phyloP scores from a whole-genome alignment of 2,888 invertebrate species.

The Syrphus vitripennis region DNA sequence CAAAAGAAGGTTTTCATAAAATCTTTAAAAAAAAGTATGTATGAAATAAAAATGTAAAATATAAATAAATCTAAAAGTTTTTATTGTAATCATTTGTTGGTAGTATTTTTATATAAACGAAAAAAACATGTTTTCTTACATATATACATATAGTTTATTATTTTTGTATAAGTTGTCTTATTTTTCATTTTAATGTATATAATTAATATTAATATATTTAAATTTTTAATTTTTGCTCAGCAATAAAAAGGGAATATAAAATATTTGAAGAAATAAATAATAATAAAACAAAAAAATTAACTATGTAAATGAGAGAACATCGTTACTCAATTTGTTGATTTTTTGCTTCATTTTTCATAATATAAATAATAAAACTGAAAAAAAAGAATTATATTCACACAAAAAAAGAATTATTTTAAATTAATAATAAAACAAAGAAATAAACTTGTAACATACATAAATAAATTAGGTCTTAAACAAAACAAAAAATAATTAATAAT shows the following conservation, averaged over 20 bases:
- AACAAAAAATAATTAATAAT: background rate
- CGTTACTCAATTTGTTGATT: background rate
- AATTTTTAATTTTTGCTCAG: constrained; percentile 31
- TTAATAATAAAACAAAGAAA: constrained; percentile 3
- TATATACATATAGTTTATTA: background rate
- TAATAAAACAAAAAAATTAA: background rate
- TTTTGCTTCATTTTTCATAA: background rate
- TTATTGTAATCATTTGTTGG: constrained; percentile 47
- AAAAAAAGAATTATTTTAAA: constrained; percentile 38
- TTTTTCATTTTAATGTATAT: constrained; percentile 54
- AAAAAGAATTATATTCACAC: background rate
- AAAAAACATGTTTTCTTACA: background rate
- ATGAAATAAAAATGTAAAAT: constrained; percentile 58
- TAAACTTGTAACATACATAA: background rate
- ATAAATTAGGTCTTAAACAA: background rate
- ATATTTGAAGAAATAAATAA: background rate
- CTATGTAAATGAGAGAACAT: background rate
- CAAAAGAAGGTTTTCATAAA: constrained; percentile 63
- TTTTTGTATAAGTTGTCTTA: constrained; percentile 27
- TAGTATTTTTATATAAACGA: constrained; percentile 22
- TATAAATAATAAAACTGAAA: background rate
- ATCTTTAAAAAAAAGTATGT: constrained; percentile 47
- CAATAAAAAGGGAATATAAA: constrained; percentile 32
- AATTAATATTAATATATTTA: constrained; percentile 25
- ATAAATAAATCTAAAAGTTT: constrained; percentile 30